Evolutionary conservation across 2,888 invertebrate species (phyloP).

Genomic region (Eristalis pertinax): DNA sequence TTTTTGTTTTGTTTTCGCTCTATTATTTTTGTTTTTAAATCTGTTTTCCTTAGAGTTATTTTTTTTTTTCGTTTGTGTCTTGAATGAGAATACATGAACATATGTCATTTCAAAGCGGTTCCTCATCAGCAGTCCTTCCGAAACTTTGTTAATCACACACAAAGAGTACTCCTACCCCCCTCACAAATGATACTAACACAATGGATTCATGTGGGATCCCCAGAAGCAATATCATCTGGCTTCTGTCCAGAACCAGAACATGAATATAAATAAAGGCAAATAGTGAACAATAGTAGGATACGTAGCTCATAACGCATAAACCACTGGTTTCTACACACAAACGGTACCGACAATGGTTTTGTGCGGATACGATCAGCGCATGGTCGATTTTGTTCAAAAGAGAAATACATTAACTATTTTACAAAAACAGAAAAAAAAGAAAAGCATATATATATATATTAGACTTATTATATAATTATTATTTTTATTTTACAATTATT

Average conservation of each 20-base stretch:
- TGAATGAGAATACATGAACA: constrained; percentile 12
- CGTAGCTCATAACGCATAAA: constrained; percentile 43
- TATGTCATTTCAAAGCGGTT: constrained; percentile 55
- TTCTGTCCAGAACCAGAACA: background rate
- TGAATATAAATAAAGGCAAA: constrained; percentile 26
- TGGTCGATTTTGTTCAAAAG: constrained; percentile 59
- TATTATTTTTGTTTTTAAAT: background rate
- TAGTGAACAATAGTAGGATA: constrained; percentile 58
- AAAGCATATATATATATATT: constrained; percentile 49
- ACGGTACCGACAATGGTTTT: constrained; percentile 33
- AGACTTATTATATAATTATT: constrained; percentile 66
- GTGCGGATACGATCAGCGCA: constrained; percentile 33
- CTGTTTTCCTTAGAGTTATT: constrained; percentile 8
- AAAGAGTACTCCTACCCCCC: constrained; percentile 33
- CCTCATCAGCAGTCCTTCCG: constrained; percentile 66
- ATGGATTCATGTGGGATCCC: background rate
- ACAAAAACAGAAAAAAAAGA: constrained; percentile 26
- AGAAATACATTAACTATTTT: constrained; percentile 58
- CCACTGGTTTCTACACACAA: constrained; percentile 19
- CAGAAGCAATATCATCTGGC: background rate
- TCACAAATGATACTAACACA: constrained; percentile 11
- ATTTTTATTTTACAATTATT: constrained; percentile 59
- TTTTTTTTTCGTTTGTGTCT: constrained; percentile 6
- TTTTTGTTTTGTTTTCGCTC: constrained; percentile 19
- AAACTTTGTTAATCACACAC: constrained; percentile 24